Conservation (phyloP, 2,888 invertebrate genomes). For the Dryomyza anilis region DNA sequence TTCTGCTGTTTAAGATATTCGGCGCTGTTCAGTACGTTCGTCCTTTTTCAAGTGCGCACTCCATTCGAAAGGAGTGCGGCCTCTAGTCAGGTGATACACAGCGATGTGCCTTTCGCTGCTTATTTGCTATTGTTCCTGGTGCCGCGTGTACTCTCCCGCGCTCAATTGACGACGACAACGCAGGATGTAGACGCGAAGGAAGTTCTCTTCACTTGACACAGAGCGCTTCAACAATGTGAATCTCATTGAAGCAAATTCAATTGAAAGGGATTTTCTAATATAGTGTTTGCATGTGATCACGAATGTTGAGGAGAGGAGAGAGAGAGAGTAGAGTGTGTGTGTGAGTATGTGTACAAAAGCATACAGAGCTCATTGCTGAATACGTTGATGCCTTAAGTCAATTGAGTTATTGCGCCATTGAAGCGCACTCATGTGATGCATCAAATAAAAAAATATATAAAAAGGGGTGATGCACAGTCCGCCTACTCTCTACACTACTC, state of each 20-base stretch:
- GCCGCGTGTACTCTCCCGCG: neutral
- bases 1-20: too few relatives aligned
- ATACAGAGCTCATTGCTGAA: conserved; percentile 13
- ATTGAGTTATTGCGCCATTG: conserved; percentile 18
- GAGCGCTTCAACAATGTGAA: conserved; percentile 26
- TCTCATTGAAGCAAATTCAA: conserved; percentile 40
- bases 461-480: too few relatives aligned
- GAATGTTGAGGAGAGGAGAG: conserved; percentile 24
- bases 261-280: conserved; percentile 34
- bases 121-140: neutral
- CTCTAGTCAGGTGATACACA: neutral
- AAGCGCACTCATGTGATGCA: conserved; percentile 19
- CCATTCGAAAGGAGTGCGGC: conserved; percentile 16
- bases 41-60: too few relatives aligned
- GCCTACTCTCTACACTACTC: neutral
- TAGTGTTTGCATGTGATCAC: conserved; percentile 17
- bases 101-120: neutral
- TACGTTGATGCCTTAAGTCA: conserved; percentile 15
- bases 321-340: conserved; percentile 22
- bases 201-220: conserved; percentile 9
- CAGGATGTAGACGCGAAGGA: neutral
- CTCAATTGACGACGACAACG: neutral
- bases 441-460: too few relatives aligned
- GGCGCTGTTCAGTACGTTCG: too few relatives aligned
- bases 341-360: conserved; percentile 3